Evolutionary conservation across 2,797 vertebrate genomes (phyloP).

Genomic region (Muraenolepis orangiensis): DNA sequence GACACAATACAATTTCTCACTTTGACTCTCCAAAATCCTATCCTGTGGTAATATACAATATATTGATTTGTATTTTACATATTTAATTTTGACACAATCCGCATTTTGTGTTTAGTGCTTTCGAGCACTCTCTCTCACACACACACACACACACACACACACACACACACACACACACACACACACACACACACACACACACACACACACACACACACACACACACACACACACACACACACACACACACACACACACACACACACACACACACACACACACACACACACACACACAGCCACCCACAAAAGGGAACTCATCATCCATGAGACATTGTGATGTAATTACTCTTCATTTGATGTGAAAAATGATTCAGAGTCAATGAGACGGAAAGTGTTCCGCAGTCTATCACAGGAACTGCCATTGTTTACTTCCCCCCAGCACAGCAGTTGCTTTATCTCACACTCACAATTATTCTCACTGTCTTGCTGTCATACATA

Average conservation of each 20-base stretch:
- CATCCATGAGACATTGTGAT: constrained; percentile 61
- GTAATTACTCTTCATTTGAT: constrained; percentile 73
- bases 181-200: constrained; percentile 13
- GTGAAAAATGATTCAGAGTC: constrained; percentile 71
- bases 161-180: constrained; percentile 6
- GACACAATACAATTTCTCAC: not conserved
- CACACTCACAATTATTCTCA: constrained; percentile 66
- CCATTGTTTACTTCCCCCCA: constrained; percentile 71
- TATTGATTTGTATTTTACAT: not conserved
- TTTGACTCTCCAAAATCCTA: not conserved
- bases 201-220: constrained; percentile 16
- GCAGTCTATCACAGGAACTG: constrained; percentile 67
- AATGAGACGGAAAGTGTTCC: constrained; percentile 71
- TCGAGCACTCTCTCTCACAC: not conserved
- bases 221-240: constrained; percentile 1
- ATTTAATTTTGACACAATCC: not conserved
- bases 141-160: constrained; percentile 12
- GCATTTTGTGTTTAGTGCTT: not conserved
- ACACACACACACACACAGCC: not conserved
- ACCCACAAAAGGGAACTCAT: constrained; percentile 42
- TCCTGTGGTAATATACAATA: not conserved
- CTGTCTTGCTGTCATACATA: constrained; percentile 65
- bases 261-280: constrained; percentile 16
- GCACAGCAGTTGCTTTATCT: constrained; percentile 67
- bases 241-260: constrained; percentile 10